Base-by-base conservation (phyloP, 2,113 vertebrate species). In the Engystomops pustulosus region DNA sequence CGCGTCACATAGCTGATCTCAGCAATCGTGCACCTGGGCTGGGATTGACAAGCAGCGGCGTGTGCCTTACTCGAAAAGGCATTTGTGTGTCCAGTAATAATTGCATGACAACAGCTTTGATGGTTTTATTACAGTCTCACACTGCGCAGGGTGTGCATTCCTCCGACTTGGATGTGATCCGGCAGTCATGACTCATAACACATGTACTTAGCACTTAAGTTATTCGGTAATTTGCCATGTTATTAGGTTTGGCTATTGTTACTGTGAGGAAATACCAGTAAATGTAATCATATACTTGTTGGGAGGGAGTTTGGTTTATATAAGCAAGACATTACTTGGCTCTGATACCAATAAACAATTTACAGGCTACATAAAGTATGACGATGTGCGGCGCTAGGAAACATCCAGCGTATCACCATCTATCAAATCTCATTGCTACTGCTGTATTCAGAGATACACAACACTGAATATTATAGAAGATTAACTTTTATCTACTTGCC, bases 161-260 rank as follows among this genome's bases (percentile, higher is more conserved):
- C 65, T 23, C 30, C 0, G 49, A 15, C 8, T 71, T 81, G 80
- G 80, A 70, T 3, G 23, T 23, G 7, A 23, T 81, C 80, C 80
- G 71, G 14, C 20, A 68, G 12, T 5, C 38, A 5, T 38, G 67
- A 81, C 14, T 20, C 62, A 67, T 36, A 9, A 17, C 32, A 20
- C 15, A 34, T 10, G 32, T 20, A 36, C 32, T 36, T 67, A 20
- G 18, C 60, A 65, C 60, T 65, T 65, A 18, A 34, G 34, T 38
- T 25, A 25, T 34, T 58, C 30, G 23, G 20, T 47, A 27, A 80
- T 80, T 47, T 80, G 79, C 32, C 44, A 80, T 65, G 58, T 38
- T 67, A 79, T 44, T n/a, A 41, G 76, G 0, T 55, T 60, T 14
- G 20, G 20, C 34, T 2, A 12, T 41, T 45, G 58, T 38, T 36